phyloP scores from a whole-genome alignment of 2,888 invertebrate genomes.

The Drosophila mayaguana region DNA sequence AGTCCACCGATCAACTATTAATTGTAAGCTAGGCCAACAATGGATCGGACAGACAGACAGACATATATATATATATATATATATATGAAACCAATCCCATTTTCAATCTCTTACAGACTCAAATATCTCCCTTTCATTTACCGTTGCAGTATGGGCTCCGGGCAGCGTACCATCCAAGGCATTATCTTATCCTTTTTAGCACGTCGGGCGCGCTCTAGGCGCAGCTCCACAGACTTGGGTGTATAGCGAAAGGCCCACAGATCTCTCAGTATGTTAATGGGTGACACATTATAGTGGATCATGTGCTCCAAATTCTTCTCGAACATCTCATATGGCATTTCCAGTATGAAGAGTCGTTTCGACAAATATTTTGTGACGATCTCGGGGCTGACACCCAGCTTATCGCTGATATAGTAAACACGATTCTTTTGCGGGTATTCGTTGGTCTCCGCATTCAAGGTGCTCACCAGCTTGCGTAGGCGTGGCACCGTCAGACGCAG shows the following conservation, averaged over 20 bases:
- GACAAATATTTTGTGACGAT: constrained; percentile 86
- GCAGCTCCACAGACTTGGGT: constrained; percentile 86
- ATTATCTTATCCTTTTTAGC: constrained; percentile 86
- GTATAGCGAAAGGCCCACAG: constrained; percentile 88
- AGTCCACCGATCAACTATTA: too few relatives aligned
- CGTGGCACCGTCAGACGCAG: constrained; percentile 84
- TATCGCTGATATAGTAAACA: constrained; percentile 87
- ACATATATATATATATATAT: too few relatives aligned
- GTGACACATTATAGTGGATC: constrained; percentile 86
- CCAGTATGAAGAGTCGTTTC: constrained; percentile 87
- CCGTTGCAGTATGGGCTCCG: constrained; percentile 87
- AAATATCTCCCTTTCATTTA: constrained; percentile 64
- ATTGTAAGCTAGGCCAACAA: too few relatives aligned
- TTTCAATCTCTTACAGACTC: not conserved
- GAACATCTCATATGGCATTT: constrained; percentile 87
- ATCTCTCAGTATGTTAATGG: constrained; percentile 87
- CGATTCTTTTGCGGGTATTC: constrained; percentile 86
- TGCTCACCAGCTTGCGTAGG: constrained; percentile 67
- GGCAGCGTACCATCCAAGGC: constrained; percentile 89
- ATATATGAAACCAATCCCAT: not conserved
- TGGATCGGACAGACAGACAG: too few relatives aligned
- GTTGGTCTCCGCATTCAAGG: constrained; percentile 83
- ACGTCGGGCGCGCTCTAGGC: constrained; percentile 86
- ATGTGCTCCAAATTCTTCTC: constrained; percentile 86
- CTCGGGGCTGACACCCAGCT: constrained; percentile 85